Percentiles rank a stretch among this genome's conserved stretches.
Evolutionary conservation across 2,888 invertebrate genomes (phyloP).

Genomic region (Diplolepis rosae): DNA sequence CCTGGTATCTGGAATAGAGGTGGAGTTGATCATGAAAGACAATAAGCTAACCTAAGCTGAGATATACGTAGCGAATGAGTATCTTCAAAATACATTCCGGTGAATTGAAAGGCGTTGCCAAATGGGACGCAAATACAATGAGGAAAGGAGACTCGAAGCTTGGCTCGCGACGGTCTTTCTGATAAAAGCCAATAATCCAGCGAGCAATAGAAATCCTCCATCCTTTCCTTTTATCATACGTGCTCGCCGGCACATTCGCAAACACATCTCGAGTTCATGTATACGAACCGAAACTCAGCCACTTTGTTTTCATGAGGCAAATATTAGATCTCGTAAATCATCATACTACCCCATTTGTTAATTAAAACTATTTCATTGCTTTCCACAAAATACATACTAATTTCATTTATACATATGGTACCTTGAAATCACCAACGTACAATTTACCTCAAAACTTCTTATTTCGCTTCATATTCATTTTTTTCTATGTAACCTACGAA

Average conservation of each 20-base stretch:
- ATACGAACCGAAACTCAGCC: constrained; percentile 8
- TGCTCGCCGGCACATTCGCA: constrained; percentile 27
- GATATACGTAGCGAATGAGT: constrained; percentile 38
- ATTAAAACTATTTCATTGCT: not conserved
- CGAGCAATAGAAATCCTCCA: constrained; percentile 56
- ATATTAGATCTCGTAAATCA: constrained; percentile 20
- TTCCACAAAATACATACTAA: not conserved
- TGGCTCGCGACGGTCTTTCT: constrained; percentile 60
- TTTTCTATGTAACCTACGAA: too few species aligned
- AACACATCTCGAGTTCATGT: constrained; percentile 13
- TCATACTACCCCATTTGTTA: not conserved
- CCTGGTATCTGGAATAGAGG: not conserved
- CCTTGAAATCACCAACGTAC: too few species aligned
- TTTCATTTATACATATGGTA: not conserved
- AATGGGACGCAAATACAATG: constrained; percentile 67
- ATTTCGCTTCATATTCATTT: too few species aligned
- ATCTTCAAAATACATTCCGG: constrained; percentile 56
- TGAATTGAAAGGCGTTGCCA: constrained; percentile 66
- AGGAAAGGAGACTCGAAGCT: constrained; percentile 53
- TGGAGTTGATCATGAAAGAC: constrained; percentile 51
- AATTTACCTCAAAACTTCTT: too few species aligned
- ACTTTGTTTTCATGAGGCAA: constrained; percentile 14
- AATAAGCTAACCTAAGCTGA: constrained; percentile 54
- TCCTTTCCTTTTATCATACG: constrained; percentile 11
- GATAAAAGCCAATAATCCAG: constrained; percentile 68